Evolutionary conservation across 2,888 invertebrate species (phyloP).

Genomic region (Perdita meconis): DNA sequence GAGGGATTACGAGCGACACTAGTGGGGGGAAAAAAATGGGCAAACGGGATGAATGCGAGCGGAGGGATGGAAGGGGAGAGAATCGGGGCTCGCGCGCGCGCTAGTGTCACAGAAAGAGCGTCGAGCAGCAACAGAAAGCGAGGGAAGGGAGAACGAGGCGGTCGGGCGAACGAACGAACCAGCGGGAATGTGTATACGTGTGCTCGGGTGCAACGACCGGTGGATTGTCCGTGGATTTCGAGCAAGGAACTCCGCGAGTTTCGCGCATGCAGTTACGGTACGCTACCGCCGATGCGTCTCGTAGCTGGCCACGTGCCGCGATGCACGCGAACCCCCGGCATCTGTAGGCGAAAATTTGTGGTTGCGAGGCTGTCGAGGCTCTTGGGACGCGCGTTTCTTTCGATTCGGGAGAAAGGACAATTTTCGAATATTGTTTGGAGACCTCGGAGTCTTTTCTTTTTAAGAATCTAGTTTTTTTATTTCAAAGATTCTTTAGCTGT

Average conservation of each 20-base stretch:
- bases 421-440: too few species aligned
- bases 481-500: too few species aligned
- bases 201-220: slow-evolving; percentile 71
- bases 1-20: slow-evolving; percentile 29
- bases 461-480: too few species aligned
- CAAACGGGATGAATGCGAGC: slow-evolving; percentile 27
- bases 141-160: neutral
- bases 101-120: neutral
- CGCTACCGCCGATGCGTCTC: slow-evolving; percentile 13
- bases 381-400: too few species aligned
- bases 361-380: too few species aligned
- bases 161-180: slow-evolving; percentile 58
- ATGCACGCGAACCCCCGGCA: neutral
- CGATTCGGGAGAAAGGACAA: too few species aligned
- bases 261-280: slow-evolving; percentile 36
- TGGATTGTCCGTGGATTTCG: slow-evolving; percentile 69
- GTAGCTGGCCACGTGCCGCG: slow-evolving; percentile 22
- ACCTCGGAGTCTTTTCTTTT: too few species aligned
- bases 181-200: slow-evolving; percentile 46
- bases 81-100: neutral
- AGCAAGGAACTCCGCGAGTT: slow-evolving; percentile 55
- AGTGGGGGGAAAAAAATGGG: slow-evolving; percentile 12
- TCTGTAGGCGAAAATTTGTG: too few species aligned
- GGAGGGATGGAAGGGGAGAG: neutral
- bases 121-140: neutral